phyloP scores from a whole-genome alignment of 2,888 invertebrate species.

The Diloba caeruleocephala region DNA sequence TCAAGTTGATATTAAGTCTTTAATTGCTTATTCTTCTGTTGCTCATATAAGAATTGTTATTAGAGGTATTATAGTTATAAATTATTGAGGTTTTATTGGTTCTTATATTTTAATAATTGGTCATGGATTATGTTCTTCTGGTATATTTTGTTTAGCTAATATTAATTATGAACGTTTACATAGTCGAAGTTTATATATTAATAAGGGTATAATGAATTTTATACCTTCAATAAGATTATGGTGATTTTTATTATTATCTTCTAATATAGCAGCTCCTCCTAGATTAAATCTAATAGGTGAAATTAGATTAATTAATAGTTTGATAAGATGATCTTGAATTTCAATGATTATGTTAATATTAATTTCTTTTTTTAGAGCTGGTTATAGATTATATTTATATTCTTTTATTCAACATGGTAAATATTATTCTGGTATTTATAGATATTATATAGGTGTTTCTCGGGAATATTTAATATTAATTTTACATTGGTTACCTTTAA shows the following conservation, averaged over 20 bases:
- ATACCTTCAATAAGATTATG: slow-evolving; percentile 89
- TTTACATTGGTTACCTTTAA: slow-evolving; percentile 91
- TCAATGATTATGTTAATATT: slow-evolving; percentile 87
- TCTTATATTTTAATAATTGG: slow-evolving; percentile 90
- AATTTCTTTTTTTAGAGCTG: slow-evolving; percentile 91
- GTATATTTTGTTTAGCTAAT: slow-evolving; percentile 91
- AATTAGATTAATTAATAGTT: slow-evolving; percentile 90
- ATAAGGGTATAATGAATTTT: slow-evolving; percentile 90
- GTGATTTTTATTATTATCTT: slow-evolving; percentile 91
- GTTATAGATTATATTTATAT: slow-evolving; percentile 91
- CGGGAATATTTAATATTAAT: slow-evolving; percentile 90
- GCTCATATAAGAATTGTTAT: slow-evolving; percentile 91
- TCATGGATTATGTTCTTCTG: slow-evolving; percentile 91
- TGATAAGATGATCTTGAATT: slow-evolving; percentile 85
- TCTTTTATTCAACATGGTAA: slow-evolving; percentile 90
- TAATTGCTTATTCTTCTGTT: slow-evolving; percentile 93
- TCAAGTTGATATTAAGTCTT: slow-evolving; percentile 91
- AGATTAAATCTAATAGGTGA: slow-evolving; percentile 91
- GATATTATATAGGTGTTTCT: slow-evolving; percentile 80
- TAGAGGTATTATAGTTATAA: slow-evolving; percentile 88
- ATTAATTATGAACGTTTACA: slow-evolving; percentile 89
- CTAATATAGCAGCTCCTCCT: slow-evolving; percentile 91
- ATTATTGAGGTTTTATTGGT: slow-evolving; percentile 86
- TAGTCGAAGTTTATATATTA: slow-evolving; percentile 90
- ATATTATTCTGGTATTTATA: slow-evolving; percentile 83